A percentile compares a stretch with the other conserved stretches of the same genome.
Evolutionary conservation across 2,888 invertebrate genomes (phyloP).

Genomic region (Aphelenchoides bicaudatus): DNA sequence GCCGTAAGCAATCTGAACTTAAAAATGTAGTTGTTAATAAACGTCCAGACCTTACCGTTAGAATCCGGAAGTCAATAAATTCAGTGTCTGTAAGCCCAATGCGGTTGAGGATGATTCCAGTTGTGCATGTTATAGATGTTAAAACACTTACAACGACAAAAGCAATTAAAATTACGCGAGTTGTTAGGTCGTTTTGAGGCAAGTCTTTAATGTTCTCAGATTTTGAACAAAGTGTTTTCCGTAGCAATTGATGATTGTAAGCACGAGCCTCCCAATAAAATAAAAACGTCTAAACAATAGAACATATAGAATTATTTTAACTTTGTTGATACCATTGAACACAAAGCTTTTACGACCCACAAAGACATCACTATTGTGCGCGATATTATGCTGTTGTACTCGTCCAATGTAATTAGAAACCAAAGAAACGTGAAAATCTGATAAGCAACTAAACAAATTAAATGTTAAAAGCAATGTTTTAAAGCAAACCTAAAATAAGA

Average conservation of each 20-base stretch:
- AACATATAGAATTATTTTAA: not conserved
- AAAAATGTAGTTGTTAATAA: not conserved
- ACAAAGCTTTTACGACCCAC: not conserved
- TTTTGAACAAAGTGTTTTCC: not conserved
- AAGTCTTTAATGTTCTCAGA: not conserved
- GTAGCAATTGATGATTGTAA: slow-evolving; percentile 1
- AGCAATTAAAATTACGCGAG: not conserved
- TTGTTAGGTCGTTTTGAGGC: not conserved
- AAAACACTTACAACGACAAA: not conserved
- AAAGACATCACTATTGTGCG: slow-evolving; percentile 8
- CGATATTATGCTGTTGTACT: too few relatives aligned
- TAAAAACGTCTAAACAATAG: slow-evolving; percentile 9
- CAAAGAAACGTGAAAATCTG: not conserved
- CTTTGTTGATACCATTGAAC: slow-evolving; percentile 11
- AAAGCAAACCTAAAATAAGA: slow-evolving; percentile 3
- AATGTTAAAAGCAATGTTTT: not conserved
- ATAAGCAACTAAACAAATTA: slow-evolving; percentile 5
- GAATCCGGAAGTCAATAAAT: not conserved
- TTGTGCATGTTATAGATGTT: not conserved
- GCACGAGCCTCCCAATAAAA: slow-evolving; percentile 17
- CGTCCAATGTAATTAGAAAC: not conserved
- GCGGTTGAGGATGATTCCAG: not conserved
- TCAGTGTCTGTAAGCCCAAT: slow-evolving; percentile 4
- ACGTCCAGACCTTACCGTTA: not conserved
- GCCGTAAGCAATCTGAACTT: not conserved